Percentiles rank a stretch among this genome's conserved stretches.
Conservation (phyloP, 2,797 vertebrate genomes). For the Pipistrellus pipistrellus region DNA sequence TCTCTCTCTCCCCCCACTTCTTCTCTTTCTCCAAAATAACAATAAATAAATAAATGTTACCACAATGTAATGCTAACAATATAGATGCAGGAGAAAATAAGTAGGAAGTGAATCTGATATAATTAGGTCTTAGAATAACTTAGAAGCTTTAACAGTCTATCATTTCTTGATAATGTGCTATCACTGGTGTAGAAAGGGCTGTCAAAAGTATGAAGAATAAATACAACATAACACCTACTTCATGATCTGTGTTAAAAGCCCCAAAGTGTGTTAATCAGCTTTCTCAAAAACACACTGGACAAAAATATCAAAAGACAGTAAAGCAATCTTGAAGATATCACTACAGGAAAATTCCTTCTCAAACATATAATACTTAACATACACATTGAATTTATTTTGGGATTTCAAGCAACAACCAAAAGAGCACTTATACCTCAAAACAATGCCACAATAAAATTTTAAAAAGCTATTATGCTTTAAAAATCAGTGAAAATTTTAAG, state of each 20-base stretch:
- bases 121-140: constrained; percentile 14
- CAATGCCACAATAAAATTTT: not conserved
- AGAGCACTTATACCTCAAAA: constrained; percentile 1
- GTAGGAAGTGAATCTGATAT: constrained; percentile 16
- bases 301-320: constrained; percentile 22
- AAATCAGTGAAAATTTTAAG: not conserved
- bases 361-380: constrained; percentile 11
- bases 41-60: not conserved
- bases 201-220: constrained; percentile 5
- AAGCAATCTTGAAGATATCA: not conserved
- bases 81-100: not conserved
- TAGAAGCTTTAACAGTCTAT: not conserved
- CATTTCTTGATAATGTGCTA: constrained; percentile 34
- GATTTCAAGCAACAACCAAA: constrained; percentile 34
- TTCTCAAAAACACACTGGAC: constrained; percentile 59
- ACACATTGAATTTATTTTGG: not conserved
- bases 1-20: not conserved
- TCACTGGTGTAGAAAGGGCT: constrained; percentile 17
- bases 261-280: constrained; percentile 12
- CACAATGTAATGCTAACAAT: not conserved
- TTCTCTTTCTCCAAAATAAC: not conserved
- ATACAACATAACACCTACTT: constrained; percentile 13
- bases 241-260: not conserved
- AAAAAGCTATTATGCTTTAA: not conserved
- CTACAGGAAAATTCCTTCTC: constrained; percentile 19